These are phyloP conservation scores for Holacanthus passer DNA, from an alignment of 2,113 vertebrate species.

Conservation along the genomic window DNA sequence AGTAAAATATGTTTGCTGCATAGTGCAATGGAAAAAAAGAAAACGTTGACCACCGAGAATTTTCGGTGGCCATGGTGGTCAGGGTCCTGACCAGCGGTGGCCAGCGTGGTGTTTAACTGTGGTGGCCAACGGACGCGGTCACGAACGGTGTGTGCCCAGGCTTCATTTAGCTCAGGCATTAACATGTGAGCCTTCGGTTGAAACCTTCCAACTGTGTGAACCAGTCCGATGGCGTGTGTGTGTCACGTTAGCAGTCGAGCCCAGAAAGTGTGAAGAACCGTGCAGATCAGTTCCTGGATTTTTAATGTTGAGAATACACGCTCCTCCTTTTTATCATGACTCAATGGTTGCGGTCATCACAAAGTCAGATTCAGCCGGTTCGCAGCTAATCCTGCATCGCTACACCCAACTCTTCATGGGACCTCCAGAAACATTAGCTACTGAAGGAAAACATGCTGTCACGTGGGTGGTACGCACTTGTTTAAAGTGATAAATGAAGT, in stretches of 20 bases:
- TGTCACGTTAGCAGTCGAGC: not conserved
- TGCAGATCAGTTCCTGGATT: slow-evolving; percentile 4
- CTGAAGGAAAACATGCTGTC: slow-evolving; percentile 52
- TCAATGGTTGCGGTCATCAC: slow-evolving; percentile 19
- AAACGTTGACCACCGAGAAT: slow-evolving; percentile 62
- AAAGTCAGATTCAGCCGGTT: slow-evolving; percentile 11
- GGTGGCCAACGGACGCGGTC: slow-evolving; percentile 63
- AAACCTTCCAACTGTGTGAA: slow-evolving; percentile 44
- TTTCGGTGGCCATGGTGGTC: slow-evolving; percentile 65
- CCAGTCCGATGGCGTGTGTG: slow-evolving; percentile 33
- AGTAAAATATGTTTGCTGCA: slow-evolving; percentile 59
- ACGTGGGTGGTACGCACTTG: slow-evolving; percentile 63
- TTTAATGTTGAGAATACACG: not conserved
- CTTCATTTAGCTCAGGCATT: slow-evolving; percentile 45
- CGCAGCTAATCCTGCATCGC: slow-evolving; percentile 13
- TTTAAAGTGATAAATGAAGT: slow-evolving; percentile 65
- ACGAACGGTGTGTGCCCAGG: slow-evolving; percentile 57
- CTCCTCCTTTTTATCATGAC: slow-evolving; percentile 6
- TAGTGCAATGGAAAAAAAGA: slow-evolving; percentile 44
- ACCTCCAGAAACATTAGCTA: slow-evolving; percentile 33
- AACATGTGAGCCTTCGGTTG: slow-evolving; percentile 39
- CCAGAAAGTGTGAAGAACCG: not conserved
- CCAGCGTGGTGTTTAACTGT: slow-evolving; percentile 70
- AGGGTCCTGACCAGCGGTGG: slow-evolving; percentile 66
- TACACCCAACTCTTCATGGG: slow-evolving; percentile 24